Conservation (phyloP, 2,888 invertebrate species). For the Plagodis dolabraria region DNA sequence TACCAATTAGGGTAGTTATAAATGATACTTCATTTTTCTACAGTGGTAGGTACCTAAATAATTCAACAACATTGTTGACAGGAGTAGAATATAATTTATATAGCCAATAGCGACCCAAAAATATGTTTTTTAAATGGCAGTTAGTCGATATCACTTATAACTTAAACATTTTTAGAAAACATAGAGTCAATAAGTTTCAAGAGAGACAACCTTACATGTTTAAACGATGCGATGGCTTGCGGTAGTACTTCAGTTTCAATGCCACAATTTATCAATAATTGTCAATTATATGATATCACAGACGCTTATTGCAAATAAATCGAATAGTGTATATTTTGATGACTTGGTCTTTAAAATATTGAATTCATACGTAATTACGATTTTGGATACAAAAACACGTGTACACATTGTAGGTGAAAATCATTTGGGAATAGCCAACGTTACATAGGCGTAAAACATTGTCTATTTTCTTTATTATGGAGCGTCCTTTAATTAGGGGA, state of each 20-base stretch:
- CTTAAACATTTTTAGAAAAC: slow-evolving; percentile 19
- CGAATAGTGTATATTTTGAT: slow-evolving; percentile 17
- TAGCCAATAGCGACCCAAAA: neutral
- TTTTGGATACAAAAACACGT: too few relatives aligned
- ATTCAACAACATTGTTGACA: neutral
- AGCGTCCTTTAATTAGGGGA: too few relatives aligned
- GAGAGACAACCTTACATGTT: neutral
- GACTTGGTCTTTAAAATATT: neutral
- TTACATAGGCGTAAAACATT: too few relatives aligned
- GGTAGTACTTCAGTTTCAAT: slow-evolving; percentile 37
- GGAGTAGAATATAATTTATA: too few relatives aligned
- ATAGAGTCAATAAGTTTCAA: neutral
- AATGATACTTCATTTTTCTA: neutral
- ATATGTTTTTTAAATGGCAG: slow-evolving; percentile 55
- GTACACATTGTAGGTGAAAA: too few relatives aligned
- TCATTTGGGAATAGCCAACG: too few relatives aligned
- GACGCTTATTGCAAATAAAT: slow-evolving; percentile 72
- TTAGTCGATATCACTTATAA: slow-evolving; percentile 64
- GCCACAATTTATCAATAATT: slow-evolving; percentile 48
- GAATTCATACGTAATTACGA: too few relatives aligned
- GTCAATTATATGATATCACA: slow-evolving; percentile 70
- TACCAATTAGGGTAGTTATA: neutral
- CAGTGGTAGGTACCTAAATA: neutral
- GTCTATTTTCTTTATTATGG: too few relatives aligned
- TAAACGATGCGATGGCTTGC: slow-evolving; percentile 24